Evolutionary conservation across 35 echinoderm and acorn worm genomes (phyloP).

Genomic region (Ptychodera flava): DNA sequence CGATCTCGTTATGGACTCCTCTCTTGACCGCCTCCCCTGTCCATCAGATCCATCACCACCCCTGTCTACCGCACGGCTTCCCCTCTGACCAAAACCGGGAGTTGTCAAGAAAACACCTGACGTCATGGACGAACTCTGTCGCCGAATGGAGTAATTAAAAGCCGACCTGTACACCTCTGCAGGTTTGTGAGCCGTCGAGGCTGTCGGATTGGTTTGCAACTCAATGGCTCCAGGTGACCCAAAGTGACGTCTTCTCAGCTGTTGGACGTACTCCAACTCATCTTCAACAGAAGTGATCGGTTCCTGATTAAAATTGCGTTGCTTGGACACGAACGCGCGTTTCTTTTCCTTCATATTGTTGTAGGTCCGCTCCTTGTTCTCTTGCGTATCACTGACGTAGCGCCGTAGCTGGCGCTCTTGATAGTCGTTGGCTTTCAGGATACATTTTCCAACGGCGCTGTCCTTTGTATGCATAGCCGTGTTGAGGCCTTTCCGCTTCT

Average conservation of each 20-base stretch:
- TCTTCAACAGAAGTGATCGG: neutral
- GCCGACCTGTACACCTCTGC: neutral
- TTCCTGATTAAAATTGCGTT: neutral
- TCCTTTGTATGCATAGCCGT: constrained; percentile 68
- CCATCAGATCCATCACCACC: too few relatives aligned
- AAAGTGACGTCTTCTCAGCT: too few relatives aligned
- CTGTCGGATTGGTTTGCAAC: too few relatives aligned
- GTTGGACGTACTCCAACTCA: neutral
- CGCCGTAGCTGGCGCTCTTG: constrained; percentile 42
- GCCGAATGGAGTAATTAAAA: neutral
- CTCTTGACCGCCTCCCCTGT: too few relatives aligned
- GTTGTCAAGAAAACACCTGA: neutral
- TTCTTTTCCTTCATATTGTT: constrained; percentile 51
- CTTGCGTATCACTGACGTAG: constrained; percentile 41
- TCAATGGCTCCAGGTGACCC: too few relatives aligned
- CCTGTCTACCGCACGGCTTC: too few relatives aligned
- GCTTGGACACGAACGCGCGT: constrained; percentile 38
- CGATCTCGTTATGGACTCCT: neutral
- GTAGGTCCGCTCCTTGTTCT: constrained; percentile 40
- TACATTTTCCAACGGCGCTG: constrained; percentile 80
- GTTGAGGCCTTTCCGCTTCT: constrained; percentile 58
- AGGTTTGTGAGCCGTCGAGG: too few relatives aligned
- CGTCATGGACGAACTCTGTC: neutral
- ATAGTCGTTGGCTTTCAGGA: constrained; percentile 83
- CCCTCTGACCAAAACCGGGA: too few relatives aligned